Percentiles rank a stretch among this genome's conserved stretches.
Conservation (phyloP, 2,888 invertebrate species). For the Oligia latruncula region DNA sequence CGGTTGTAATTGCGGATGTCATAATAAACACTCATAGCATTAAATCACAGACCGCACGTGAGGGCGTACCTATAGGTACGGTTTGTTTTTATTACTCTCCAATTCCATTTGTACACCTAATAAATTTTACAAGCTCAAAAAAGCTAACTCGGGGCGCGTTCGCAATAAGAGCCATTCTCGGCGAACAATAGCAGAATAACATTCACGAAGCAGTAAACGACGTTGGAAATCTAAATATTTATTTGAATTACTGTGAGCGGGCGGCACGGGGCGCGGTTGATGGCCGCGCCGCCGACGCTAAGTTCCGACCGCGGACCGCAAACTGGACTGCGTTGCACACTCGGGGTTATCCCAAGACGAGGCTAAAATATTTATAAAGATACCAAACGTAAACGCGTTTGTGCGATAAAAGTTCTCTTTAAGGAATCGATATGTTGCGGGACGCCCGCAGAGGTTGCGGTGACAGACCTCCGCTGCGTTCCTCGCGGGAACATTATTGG, state of each 20-base stretch:
- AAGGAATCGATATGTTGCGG: conserved; percentile 55
- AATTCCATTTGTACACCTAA: conserved; percentile 69
- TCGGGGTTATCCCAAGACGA: conserved; percentile 69
- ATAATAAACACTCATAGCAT: conserved; percentile 51
- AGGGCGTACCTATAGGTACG: conserved; percentile 45
- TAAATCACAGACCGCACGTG: conserved; percentile 54
- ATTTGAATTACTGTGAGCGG: conserved; percentile 75
- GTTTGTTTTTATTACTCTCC: conserved; percentile 69
- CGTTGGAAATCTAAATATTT: conserved; percentile 79
- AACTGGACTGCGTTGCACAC: conserved; percentile 70
- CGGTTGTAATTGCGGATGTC: conserved; percentile 55
- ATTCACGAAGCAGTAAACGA: conserved; percentile 75
- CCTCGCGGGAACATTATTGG: conserved; percentile 38
- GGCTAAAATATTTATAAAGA: conserved; percentile 72
- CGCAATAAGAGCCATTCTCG: conserved; percentile 71
- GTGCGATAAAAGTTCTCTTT: conserved; percentile 51
- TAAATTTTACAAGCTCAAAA: conserved; percentile 77
- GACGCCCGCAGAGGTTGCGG: conserved; percentile 36
- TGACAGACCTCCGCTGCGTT: conserved; percentile 45
- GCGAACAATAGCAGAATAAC: conserved; percentile 78
- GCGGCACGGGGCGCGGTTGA: conserved; percentile 63
- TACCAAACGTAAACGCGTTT: conserved; percentile 62
- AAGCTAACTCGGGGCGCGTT: conserved; percentile 62
- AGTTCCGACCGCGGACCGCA: conserved; percentile 70
- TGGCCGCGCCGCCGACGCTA: conserved; percentile 63